Conservation (phyloP, 2,888 invertebrate species). For the Hypsopygia costalis region DNA sequence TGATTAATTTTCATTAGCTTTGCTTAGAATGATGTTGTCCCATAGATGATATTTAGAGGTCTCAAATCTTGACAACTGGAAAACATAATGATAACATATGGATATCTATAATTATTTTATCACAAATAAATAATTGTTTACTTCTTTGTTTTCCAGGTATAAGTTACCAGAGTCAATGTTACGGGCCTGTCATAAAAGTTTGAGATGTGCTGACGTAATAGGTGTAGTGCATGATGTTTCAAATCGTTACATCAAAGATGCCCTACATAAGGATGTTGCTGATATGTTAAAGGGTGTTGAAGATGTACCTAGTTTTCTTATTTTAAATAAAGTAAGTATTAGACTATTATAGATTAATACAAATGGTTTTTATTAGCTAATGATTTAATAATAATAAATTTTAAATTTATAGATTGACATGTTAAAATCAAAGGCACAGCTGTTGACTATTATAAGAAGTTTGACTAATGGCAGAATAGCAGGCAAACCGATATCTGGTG, state of each 20-base stretch:
- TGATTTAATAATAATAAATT: too few species aligned
- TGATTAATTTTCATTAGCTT: too few species aligned
- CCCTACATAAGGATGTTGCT: constrained; percentile 85
- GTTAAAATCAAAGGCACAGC: constrained; percentile 84
- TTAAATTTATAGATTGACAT: constrained; percentile 83
- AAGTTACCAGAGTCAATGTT: constrained; percentile 66
- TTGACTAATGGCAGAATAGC: constrained; percentile 83
- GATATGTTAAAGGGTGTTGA: constrained; percentile 83
- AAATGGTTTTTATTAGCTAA: too few species aligned
- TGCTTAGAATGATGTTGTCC: too few species aligned
- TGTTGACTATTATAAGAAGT: constrained; percentile 86
- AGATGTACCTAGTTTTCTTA: constrained; percentile 84
- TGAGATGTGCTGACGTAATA: constrained; percentile 88
- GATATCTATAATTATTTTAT: too few species aligned
- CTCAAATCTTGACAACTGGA: too few species aligned
- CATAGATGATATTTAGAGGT: too few species aligned
- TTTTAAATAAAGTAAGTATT: constrained; percentile 91
- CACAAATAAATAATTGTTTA: too few species aligned
- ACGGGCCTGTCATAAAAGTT: constrained; percentile 77
- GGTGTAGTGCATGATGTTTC: constrained; percentile 93
- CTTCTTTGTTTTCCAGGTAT: constrained; percentile 38
- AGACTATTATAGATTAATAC: too few species aligned
- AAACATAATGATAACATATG: too few species aligned
- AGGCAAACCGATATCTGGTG: constrained; percentile 54
- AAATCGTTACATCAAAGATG: constrained; percentile 84